Evolutionary conservation across 2,797 vertebrate genomes (phyloP), one percentile per base, ranked within the genome.

Genomic region (Lepilemur septentrionalis): DNA sequence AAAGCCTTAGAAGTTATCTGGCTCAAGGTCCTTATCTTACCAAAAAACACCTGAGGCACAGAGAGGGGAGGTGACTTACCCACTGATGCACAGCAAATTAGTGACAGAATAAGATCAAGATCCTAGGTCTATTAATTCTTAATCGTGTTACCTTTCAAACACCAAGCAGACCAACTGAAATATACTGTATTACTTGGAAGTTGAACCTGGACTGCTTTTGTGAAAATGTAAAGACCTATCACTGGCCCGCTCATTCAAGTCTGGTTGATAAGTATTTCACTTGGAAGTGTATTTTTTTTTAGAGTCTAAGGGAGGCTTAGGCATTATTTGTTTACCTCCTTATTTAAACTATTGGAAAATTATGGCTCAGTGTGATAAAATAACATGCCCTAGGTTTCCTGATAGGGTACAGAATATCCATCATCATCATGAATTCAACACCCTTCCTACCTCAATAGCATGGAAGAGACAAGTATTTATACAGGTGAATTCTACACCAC

Each of bases 341-440:
- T 84, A 61, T 76, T 73, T 73, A 83, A 93, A 83, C 89, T 87
- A 80, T 23, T 82, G 20, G 57, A 18, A 91, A 85, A 73, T 76
- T 85, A 67, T 17, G 7, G 3, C 73, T 82, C 61, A 14, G n/a
- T 11, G 13, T 46, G n/a, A 83, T 69, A 55, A 55, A 57, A 89
- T 67, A 88, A 55, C 15, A 55, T 61, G 20, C 2, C 59, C 38
- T 38, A 25, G 35, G 7, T 38, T 86, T 92, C 57, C 41, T 72
- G 46, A 75, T 43, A 55, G 50, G 8, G 41, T 41, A 57, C 63
- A 70, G 23, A 85, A 81, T 57, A 73, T 83, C 61, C 48, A 5
- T 55, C 73, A 23, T 4, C 17, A 25, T 7, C 65, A 50, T n/a
- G 25, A 30, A 43, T 65, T 86, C 30, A 70, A 79, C 23, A 85